Evolutionary conservation across 2,888 invertebrate species (phyloP).

Genomic region (Sminthurinus aureus): DNA sequence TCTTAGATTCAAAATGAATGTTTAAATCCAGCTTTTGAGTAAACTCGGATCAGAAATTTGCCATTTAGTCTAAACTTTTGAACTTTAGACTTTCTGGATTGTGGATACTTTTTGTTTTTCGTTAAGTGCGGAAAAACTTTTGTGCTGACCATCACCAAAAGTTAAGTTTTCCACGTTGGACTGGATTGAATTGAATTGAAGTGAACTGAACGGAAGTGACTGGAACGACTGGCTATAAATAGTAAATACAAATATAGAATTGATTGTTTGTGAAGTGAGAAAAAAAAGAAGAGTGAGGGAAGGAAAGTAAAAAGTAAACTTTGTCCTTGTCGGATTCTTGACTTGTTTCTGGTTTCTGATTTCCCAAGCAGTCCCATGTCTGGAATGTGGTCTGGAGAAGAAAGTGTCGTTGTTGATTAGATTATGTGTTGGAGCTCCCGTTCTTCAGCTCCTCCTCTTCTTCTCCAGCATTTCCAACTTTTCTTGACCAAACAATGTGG

Average conservation of each 20-base stretch:
- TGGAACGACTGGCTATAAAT: too few species aligned
- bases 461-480: conserved; percentile 8
- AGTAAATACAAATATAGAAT: conserved; percentile 13
- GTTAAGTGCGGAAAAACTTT: too few species aligned
- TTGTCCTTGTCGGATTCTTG: neutral
- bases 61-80: too few species aligned
- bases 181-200: too few species aligned
- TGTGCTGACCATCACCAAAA: too few species aligned
- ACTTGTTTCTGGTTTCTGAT: neutral
- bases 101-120: too few species aligned
- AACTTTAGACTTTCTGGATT: too few species aligned
- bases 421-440: conserved; percentile 43
- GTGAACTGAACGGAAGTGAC: too few species aligned
- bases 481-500: conserved; percentile 23
- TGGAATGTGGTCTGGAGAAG: conserved; percentile 9
- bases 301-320: neutral
- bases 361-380: conserved; percentile 22
- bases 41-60: too few species aligned
- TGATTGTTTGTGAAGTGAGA: conserved; percentile 26
- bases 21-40: too few species aligned
- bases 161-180: too few species aligned
- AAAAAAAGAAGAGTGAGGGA: neutral
- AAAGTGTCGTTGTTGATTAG: conserved; percentile 34
- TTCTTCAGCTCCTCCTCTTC: conserved; percentile 16
- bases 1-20: too few species aligned